phyloP scores from a whole-genome alignment of 2,113 vertebrate genomes.

The Chrysemys picta region DNA sequence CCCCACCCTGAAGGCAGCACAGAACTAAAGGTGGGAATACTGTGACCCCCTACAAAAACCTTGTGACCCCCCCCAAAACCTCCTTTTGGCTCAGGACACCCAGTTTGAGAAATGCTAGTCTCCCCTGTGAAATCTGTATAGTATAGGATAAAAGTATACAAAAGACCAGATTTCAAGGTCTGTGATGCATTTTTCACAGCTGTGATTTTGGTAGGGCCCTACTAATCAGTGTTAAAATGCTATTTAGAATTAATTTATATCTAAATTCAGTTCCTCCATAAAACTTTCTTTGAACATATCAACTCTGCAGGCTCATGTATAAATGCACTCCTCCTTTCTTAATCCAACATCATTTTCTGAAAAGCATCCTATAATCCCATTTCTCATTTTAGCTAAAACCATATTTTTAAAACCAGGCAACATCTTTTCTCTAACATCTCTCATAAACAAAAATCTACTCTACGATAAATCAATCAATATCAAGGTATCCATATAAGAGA shows the following conservation, averaged over 20 bases:
- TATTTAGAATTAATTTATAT: background rate
- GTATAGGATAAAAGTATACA: too few relatives aligned
- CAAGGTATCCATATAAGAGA: slow-evolving; percentile 7
- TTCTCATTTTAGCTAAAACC: slow-evolving; percentile 14
- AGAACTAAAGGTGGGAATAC: too few relatives aligned
- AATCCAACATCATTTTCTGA: background rate
- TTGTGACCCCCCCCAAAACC: too few relatives aligned
- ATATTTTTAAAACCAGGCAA: slow-evolving; percentile 4
- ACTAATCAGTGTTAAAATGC: slow-evolving; percentile 16
- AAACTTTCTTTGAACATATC: background rate
- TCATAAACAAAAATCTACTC: background rate
- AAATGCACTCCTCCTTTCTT: slow-evolving; percentile 38
- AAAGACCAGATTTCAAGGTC: too few relatives aligned
- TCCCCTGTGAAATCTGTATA: too few relatives aligned
- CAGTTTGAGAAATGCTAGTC: too few relatives aligned
- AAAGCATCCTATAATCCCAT: slow-evolving; percentile 17
- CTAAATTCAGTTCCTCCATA: slow-evolving; percentile 13
- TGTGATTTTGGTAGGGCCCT: background rate
- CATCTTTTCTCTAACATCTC: slow-evolving; percentile 28
- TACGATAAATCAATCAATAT: slow-evolving; percentile 16
- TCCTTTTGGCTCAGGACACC: too few relatives aligned
- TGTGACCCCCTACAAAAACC: too few relatives aligned
- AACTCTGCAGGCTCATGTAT: slow-evolving; percentile 2
- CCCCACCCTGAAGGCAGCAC: too few relatives aligned
- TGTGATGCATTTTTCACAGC: too few relatives aligned